Evolutionary conservation across 2,888 invertebrate genomes (phyloP).

Genomic region (Anticlea derivata): DNA sequence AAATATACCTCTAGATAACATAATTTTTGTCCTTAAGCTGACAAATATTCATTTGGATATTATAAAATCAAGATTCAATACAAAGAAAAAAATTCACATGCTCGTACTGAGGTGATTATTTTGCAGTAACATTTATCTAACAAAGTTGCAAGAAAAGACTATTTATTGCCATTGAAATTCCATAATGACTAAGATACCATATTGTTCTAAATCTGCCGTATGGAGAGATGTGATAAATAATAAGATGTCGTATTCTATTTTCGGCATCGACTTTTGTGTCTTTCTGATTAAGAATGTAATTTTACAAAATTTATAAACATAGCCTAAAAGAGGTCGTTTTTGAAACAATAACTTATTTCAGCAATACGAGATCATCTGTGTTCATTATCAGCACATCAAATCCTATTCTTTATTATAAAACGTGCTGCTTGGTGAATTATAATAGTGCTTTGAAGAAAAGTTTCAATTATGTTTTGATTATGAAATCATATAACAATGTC

Average conservation of each 20-base stretch:
- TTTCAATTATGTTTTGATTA: background rate
- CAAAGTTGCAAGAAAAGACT: background rate
- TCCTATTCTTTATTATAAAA: background rate
- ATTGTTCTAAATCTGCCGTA: too few relatives aligned
- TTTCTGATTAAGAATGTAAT: background rate
- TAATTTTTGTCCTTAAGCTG: slow-evolving; percentile 27
- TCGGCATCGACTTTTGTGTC: too few relatives aligned
- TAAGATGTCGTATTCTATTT: too few relatives aligned
- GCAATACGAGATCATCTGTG: slow-evolving; percentile 9
- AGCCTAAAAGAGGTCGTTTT: background rate
- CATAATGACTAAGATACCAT: too few relatives aligned
- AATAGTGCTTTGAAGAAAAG: slow-evolving; percentile 1
- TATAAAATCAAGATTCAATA: slow-evolving; percentile 1
- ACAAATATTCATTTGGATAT: slow-evolving; percentile 6
- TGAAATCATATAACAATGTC: slow-evolving; percentile 7
- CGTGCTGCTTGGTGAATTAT: background rate
- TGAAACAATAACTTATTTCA: slow-evolving; percentile 2
- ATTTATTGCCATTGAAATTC: background rate
- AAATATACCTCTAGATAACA: slow-evolving; percentile 29
- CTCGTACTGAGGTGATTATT: background rate
- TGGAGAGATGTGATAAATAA: too few relatives aligned
- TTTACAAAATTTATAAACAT: background rate
- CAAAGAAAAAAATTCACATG: background rate
- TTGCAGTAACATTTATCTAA: background rate
- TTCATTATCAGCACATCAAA: background rate